phyloP scores from a whole-genome alignment of 2,113 vertebrate species.

The Agapornis roseicollis region DNA sequence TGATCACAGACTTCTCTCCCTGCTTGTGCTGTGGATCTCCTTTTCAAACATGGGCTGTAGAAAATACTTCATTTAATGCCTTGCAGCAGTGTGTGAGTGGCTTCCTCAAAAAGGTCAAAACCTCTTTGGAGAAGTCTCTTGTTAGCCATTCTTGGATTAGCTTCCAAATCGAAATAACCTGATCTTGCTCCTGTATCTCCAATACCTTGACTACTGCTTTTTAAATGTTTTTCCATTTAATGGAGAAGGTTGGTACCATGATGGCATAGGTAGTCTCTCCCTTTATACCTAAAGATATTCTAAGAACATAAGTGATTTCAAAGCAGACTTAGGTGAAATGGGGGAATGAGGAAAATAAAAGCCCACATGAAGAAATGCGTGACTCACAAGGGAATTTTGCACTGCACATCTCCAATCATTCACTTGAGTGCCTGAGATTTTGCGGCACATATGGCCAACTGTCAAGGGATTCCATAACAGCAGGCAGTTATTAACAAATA shows the following conservation, averaged over 20 bases:
- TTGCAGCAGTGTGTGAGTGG: neutral
- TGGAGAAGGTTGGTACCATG: neutral
- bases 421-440: neutral
- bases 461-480: neutral
- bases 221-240: neutral
- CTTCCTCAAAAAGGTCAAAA: neutral
- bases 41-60: neutral
- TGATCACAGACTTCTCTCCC: neutral
- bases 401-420: neutral
- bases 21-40: neutral
- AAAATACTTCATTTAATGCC: neutral
- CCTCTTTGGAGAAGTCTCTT: neutral
- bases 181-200: neutral
- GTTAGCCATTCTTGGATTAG: neutral
- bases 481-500: neutral
- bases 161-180: neutral
- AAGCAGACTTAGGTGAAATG: neutral
- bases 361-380: neutral
- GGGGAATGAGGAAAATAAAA: neutral
- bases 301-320: neutral
- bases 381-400: neutral
- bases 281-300: neutral
- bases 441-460: neutral
- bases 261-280: neutral
- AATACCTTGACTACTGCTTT: neutral